Percentiles rank a stretch among this genome's conserved stretches.
Evolutionary conservation across 2,113 vertebrate genomes (phyloP).

Genomic region (Phainopepla nitens): DNA sequence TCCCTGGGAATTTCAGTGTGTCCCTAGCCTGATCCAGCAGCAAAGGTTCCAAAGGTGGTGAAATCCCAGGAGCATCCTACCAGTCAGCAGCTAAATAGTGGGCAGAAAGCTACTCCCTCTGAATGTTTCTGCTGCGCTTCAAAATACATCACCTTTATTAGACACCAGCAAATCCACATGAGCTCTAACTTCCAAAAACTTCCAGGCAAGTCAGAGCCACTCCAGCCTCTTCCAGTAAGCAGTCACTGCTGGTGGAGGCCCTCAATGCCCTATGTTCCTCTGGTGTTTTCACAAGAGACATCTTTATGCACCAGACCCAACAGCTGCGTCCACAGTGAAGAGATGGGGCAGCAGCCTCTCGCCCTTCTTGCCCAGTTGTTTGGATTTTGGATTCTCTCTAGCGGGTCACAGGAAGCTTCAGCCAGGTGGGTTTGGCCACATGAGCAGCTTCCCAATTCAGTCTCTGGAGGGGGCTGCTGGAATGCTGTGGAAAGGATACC

Average conservation of each 20-base stretch:
- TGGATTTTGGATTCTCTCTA: not conserved
- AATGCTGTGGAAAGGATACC: not conserved
- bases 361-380: accelerated
- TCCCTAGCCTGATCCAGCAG: not conserved
- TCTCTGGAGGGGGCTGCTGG: not conserved
- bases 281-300: not conserved
- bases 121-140: not conserved
- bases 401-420: not conserved
- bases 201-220: accelerated
- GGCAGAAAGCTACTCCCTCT: not conserved
- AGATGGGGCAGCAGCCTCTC: not conserved
- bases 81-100: not conserved
- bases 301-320: not conserved
- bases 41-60: not conserved
- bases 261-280: not conserved
- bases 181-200: not conserved
- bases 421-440: not conserved
- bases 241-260: not conserved
- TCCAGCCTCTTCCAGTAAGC: not conserved
- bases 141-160: not conserved
- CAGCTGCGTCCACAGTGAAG: not conserved
- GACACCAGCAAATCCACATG: not conserved
- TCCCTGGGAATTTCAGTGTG: not conserved
- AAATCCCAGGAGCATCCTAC: not conserved
- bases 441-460: accelerated